A percentile compares a stretch with the other conserved stretches of the same genome.
phyloP scores from a whole-genome alignment of 1,140 invertebrate species.

The Mya arenaria region DNA sequence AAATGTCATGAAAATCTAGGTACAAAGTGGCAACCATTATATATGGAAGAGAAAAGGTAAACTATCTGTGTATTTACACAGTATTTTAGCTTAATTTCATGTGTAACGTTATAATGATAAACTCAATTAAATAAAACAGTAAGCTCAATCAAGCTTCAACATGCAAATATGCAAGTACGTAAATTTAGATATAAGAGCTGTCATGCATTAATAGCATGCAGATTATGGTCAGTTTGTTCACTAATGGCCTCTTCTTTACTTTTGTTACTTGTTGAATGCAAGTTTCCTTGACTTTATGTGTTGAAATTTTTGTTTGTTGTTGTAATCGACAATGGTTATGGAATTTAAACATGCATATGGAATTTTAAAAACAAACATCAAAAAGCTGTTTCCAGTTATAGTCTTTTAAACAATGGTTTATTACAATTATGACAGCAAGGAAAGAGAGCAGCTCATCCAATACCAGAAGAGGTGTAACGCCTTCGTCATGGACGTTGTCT shows the following conservation, averaged over 20 bases:
- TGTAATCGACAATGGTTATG: background rate
- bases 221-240: no score
- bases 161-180: no score
- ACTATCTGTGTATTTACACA: no score
- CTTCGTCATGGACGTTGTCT: slow-evolving; percentile 75
- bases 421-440: slow-evolving; percentile 9
- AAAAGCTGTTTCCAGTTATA: background rate
- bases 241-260: no score
- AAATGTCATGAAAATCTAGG: slow-evolving; percentile 2
- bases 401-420: no score
- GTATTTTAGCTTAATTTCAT: background rate
- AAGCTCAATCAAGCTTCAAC: no score
- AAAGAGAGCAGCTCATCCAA: slow-evolving; percentile 16
- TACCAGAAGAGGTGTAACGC: slow-evolving; percentile 67
- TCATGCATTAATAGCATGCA: no score
- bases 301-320: background rate
- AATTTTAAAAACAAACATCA: background rate
- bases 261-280: background rate
- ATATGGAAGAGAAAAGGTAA: background rate
- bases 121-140: no score
- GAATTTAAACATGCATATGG: background rate
- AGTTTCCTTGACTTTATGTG: background rate
- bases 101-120: background rate
- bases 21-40: background rate
- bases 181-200: no score